These are phyloP conservation scores for Phania funesta DNA, from an alignment of 2,888 invertebrate species.

Conservation along the genomic window DNA sequence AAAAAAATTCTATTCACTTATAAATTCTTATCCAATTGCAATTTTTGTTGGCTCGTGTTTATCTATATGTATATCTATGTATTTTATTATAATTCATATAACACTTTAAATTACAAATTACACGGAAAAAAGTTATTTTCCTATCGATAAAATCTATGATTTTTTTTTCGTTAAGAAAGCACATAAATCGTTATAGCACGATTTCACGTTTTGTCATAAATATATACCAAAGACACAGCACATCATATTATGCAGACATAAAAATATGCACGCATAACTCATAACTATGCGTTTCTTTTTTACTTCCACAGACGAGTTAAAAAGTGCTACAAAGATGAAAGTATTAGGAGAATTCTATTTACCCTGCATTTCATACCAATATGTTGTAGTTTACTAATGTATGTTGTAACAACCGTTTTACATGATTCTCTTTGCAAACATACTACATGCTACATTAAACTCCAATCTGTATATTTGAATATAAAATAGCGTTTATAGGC, in stretches of 20 bases:
- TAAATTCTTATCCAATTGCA: too few species aligned
- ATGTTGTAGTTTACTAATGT: background rate
- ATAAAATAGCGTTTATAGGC: too few species aligned
- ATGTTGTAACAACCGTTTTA: too few species aligned
- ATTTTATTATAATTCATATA: conserved; percentile 1
- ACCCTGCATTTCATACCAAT: background rate
- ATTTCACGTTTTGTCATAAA: conserved; percentile 57
- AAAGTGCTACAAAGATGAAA: background rate
- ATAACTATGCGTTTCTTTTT: conserved; percentile 31
- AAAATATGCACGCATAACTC: conserved; percentile 47
- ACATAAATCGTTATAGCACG: conserved; percentile 47
- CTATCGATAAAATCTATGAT: conserved; percentile 43
- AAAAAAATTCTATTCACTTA: too few species aligned
- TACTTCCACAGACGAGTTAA: background rate
- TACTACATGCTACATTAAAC: too few species aligned
- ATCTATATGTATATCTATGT: background rate
- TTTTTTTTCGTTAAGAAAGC: conserved; percentile 15
- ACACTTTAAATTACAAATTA: conserved; percentile 10
- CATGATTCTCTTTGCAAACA: too few species aligned
- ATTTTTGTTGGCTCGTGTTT: background rate
- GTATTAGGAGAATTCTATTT: background rate
- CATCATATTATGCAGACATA: conserved; percentile 17
- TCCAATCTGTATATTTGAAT: too few species aligned
- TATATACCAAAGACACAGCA: conserved; percentile 26
- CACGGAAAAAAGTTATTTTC: conserved; percentile 3